These are phyloP conservation scores for Melanotaenia pygmaea DNA, from an alignment of 2,797 vertebrate species.

Conservation along the genomic window DNA sequence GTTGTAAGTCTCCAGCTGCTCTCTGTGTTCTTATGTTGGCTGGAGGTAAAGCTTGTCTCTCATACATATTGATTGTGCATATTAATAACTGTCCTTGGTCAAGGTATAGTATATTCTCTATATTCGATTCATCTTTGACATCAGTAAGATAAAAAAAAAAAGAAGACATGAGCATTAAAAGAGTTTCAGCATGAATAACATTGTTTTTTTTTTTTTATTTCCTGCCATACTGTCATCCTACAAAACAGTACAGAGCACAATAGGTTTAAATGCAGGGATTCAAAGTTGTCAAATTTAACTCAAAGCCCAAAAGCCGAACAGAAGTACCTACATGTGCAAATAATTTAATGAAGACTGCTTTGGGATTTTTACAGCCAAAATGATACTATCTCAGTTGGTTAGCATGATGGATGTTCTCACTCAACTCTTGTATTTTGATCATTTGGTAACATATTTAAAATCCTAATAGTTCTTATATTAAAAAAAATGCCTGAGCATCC, in stretches of 20 bases:
- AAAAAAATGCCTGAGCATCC: not conserved
- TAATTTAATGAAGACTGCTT: not conserved
- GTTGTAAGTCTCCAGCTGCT: conserved; percentile 1
- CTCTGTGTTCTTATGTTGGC: conserved; percentile 9
- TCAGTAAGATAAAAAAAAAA: conserved; percentile 1
- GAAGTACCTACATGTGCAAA: not conserved
- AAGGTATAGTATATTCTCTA: conserved; percentile 12
- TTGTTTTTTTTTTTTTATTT: not conserved
- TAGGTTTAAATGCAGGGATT: not conserved
- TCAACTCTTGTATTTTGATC: too few relatives aligned
- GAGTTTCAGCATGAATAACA: conserved; percentile 14
- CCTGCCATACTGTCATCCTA: not conserved
- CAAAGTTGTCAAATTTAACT: not conserved
- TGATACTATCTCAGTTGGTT: not conserved
- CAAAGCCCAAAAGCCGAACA: not conserved
- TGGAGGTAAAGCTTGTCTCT: conserved; percentile 5
- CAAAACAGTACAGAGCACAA: not conserved
- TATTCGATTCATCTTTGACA: conserved; percentile 4
- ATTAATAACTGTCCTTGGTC: conserved; percentile 25
- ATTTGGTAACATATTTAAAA: too few relatives aligned
- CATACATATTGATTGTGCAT: conserved; percentile 18
- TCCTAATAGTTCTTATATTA: too few relatives aligned
- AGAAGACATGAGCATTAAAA: not conserved
- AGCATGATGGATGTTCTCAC: not conserved
- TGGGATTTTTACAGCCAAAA: not conserved